Evolutionary conservation across 2,797 vertebrate genomes (phyloP).

Genomic region (Pteronotus mesoamericanus): DNA sequence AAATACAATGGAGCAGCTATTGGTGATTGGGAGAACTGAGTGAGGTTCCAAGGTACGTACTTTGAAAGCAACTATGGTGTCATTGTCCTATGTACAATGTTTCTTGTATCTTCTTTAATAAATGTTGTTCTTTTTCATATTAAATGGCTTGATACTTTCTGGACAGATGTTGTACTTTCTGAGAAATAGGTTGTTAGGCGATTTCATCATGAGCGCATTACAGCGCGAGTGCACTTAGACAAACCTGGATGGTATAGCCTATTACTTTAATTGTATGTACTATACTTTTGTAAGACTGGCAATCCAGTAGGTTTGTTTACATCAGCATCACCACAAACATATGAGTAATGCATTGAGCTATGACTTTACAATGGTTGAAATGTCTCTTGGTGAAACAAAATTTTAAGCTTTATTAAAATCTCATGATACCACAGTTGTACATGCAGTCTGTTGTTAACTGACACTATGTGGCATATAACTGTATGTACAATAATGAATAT

Average conservation of each 20-base stretch:
- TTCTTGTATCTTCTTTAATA: no score
- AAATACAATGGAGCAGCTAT: no score
- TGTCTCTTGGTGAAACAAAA: not conserved
- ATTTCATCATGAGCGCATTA: not conserved
- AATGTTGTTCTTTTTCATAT: no score
- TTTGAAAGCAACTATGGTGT: no score
- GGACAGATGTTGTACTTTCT: not conserved
- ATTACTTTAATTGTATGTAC: not conserved
- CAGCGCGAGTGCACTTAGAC: not conserved
- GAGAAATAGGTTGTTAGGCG: not conserved
- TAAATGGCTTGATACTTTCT: no score
- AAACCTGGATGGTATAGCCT: not conserved
- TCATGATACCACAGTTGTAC: not conserved
- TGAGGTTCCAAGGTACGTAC: no score
- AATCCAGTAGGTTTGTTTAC: not conserved
- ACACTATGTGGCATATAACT: not conserved
- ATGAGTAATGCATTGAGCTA: not conserved
- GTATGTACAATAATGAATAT: not conserved
- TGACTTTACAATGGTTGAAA: not conserved
- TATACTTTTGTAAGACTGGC: not conserved
- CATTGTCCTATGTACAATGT: no score
- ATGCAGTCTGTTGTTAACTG: not conserved
- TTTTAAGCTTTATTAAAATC: not conserved
- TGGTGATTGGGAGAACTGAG: no score
- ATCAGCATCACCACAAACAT: not conserved